Conservation (phyloP, 2,797 vertebrate genomes). For the Chaenodraco wilsoni region DNA sequence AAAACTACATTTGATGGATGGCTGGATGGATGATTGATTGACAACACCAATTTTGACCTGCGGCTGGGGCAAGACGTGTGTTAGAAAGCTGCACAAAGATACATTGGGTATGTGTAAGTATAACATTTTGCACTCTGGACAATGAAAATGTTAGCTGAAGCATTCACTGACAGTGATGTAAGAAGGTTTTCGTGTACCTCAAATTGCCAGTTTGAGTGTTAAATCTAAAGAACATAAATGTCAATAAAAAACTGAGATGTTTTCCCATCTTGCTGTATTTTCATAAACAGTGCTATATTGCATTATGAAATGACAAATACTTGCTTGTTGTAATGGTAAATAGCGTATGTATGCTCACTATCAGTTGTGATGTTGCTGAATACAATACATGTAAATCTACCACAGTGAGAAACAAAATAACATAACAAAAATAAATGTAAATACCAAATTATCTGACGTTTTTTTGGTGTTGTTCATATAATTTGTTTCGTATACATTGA, state of each 20-base stretch:
- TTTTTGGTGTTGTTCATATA: too few species aligned
- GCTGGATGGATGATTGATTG: too few species aligned
- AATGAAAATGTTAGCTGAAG: too few species aligned
- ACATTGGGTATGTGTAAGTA: too few species aligned
- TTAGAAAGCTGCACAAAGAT: too few species aligned
- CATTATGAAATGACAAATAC: neutral
- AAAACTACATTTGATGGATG: too few species aligned
- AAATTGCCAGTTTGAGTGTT: neutral
- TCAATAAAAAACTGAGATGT: neutral
- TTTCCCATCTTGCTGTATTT: neutral
- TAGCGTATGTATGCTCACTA: neutral
- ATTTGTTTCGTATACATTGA: too few species aligned
- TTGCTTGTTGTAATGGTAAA: neutral
- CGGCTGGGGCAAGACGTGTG: too few species aligned
- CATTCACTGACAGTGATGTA: too few species aligned
- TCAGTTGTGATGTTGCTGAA: neutral
- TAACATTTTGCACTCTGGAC: too few species aligned
- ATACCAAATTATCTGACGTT: too few species aligned
- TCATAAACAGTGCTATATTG: neutral
- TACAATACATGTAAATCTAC: neutral
- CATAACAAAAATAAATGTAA: neutral
- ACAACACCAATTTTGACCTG: too few species aligned
- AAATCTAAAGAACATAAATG: neutral
- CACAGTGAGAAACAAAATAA: neutral
- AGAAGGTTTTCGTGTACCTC: neutral